Evolutionary conservation across 2,888 invertebrate genomes (phyloP), one percentile per base, ranked within the genome.

Genomic region (Periphyllus acericola): DNA sequence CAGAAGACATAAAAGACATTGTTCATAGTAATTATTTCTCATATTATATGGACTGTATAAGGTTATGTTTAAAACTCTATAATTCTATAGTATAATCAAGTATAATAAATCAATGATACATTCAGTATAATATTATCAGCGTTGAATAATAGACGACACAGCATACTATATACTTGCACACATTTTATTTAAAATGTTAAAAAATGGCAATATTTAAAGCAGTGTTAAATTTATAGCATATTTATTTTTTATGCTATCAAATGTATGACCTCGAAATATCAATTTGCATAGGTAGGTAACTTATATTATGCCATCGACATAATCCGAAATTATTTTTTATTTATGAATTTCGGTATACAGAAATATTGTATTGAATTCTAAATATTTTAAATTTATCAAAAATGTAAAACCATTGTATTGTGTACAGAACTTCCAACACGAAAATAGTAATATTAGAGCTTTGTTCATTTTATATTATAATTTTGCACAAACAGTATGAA

Each of bases 311-410:
- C 36, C 36, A 29, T 17, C 3, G 14, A 68, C 29, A 6, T 68
- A 68, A 34, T 21, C 40, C 34, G 0, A 60, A 81, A 68, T 72
- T 25, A 3, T 19, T 66, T 25, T n/a, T 25, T 71, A 81, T 46
- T 71, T 46, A 68, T 32, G n/a, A 5, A 68, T 68, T 71, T 68
- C 40, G 2, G 11, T 60, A 8, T 6, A 60, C 19, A 11, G 40
- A 68, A 40, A 81, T 40, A n/a, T 5, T 0, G 32, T 72, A 72
- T 68, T 34, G 71, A 71, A 52, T 34, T 52, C 14, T 52, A 72
- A 82, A 82, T 82, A 52, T 72, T 72, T 82, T 52, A 82, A 29
- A 19, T 21, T 74, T 80, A 60, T 66, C 19, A 25, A 80, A 52
- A 78, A 80, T 25, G 36, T 78, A 32, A 21, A 80, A 2, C 17